Conservation (phyloP, 2,113 vertebrate genomes). For the Mesembrinibis cayennensis region DNA sequence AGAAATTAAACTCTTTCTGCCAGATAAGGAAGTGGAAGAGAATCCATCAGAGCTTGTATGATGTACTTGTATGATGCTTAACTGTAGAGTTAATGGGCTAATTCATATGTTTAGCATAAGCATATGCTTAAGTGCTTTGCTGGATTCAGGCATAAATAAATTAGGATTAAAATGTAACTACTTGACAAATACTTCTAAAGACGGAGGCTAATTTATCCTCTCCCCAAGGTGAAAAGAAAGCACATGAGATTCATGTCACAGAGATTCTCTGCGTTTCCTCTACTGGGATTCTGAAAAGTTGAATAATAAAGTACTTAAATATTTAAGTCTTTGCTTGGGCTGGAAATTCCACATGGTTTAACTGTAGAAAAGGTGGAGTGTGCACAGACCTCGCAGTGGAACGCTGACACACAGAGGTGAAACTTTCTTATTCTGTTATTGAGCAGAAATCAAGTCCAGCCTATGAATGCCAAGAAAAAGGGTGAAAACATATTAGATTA, state of each 20-base stretch:
- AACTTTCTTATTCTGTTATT: background rate
- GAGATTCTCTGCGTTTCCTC: background rate
- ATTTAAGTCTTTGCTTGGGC: background rate
- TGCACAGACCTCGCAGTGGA: background rate
- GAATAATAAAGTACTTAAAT: background rate
- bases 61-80: background rate
- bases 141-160: slow-evolving; percentile 12
- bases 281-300: background rate
- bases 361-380: background rate
- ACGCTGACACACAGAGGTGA: background rate
- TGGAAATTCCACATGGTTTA: background rate
- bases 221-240: background rate
- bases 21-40: background rate
- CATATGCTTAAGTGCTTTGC: background rate
- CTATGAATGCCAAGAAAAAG: background rate
- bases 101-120: background rate
- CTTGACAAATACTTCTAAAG: background rate
- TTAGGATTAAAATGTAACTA: background rate
- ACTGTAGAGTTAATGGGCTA: background rate
- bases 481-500: background rate
- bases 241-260: background rate
- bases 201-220: background rate
- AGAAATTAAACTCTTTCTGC: background rate
- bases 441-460: background rate
- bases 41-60: background rate